Evolutionary conservation across 2,888 invertebrate species (phyloP).

Genomic region (Scaptomyza flava): DNA sequence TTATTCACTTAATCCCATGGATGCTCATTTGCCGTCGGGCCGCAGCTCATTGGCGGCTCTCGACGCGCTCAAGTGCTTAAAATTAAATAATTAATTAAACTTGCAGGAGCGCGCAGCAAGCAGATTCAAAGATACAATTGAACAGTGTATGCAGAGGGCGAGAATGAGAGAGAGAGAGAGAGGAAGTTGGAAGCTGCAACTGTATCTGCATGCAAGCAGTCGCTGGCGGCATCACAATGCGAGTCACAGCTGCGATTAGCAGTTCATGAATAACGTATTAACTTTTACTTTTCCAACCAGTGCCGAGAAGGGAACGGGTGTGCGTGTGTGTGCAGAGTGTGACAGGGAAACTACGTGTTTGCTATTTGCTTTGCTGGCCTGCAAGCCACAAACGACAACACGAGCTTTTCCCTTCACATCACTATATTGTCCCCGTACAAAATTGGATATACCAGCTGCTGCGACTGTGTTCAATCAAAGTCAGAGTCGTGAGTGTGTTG

Average conservation of each 20-base stretch:
- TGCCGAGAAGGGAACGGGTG: not conserved
- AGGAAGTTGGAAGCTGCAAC: constrained; percentile 16
- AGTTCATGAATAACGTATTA: constrained; percentile 82
- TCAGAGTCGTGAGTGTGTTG: constrained; percentile 27
- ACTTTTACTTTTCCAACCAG: constrained; percentile 66
- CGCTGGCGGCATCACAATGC: constrained; percentile 63
- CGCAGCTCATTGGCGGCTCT: constrained; percentile 66
- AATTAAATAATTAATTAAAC: constrained; percentile 80
- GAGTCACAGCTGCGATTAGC: constrained; percentile 80
- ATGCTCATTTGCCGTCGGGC: constrained; percentile 60
- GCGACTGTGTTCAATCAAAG: constrained; percentile 67
- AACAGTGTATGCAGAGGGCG: not conserved
- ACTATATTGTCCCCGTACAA: not conserved
- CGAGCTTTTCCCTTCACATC: not conserved
- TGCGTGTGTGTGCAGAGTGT: not conserved
- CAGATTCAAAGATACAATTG: constrained; percentile 18
- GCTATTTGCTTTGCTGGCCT: constrained; percentile 16
- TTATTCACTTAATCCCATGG: constrained; percentile 78
- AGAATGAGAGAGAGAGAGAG: not conserved
- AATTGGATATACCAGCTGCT: constrained; percentile 13
- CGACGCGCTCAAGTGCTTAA: constrained; percentile 76
- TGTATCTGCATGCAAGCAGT: constrained; percentile 43
- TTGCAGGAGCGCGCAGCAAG: constrained; percentile 47
- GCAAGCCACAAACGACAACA: not conserved
- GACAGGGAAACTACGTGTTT: constrained; percentile 48